A percentile compares a stretch with the other conserved stretches of the same genome.
Conservation (phyloP, 2,888 invertebrate species). For the Dusona sp. region DNA sequence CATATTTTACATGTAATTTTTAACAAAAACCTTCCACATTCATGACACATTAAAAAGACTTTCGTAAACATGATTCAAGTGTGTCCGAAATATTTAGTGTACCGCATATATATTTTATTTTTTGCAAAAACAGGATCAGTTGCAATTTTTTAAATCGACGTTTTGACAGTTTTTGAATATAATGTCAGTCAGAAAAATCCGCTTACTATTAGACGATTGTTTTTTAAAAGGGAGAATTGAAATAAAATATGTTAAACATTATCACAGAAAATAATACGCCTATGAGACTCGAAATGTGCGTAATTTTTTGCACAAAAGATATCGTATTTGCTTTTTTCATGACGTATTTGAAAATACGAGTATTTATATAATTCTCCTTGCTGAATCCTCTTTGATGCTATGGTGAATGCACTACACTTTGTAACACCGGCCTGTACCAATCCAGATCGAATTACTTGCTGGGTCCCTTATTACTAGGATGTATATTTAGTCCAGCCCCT, state of each 20-base stretch:
- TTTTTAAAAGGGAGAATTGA: not conserved
- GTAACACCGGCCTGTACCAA: constrained; percentile 10
- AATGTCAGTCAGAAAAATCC: too few species aligned
- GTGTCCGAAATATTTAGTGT: not conserved
- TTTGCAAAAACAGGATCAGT: not conserved
- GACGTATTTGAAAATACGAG: not conserved
- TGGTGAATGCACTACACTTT: not conserved
- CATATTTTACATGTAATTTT: not conserved
- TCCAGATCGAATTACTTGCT: constrained; percentile 22
- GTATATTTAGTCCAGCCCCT: constrained; percentile 33
- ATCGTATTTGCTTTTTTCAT: not conserved
- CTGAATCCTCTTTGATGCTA: not conserved
- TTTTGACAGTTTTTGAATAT: too few species aligned
- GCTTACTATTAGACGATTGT: not conserved
- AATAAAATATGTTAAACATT: not conserved
- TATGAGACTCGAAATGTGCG: too few species aligned
- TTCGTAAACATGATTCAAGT: too few species aligned
- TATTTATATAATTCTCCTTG: not conserved
- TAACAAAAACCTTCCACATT: not conserved
- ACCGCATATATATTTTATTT: not conserved
- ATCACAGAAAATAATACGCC: not conserved
- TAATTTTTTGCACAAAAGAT: not conserved
- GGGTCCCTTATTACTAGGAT: constrained; percentile 10
- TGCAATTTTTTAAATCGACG: not conserved
- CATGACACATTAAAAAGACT: not conserved